A percentile compares a stretch with the other conserved stretches of the same genome.
Evolutionary conservation across 2,888 invertebrate genomes (phyloP).

Genomic region (Hypolimnas misippus): DNA sequence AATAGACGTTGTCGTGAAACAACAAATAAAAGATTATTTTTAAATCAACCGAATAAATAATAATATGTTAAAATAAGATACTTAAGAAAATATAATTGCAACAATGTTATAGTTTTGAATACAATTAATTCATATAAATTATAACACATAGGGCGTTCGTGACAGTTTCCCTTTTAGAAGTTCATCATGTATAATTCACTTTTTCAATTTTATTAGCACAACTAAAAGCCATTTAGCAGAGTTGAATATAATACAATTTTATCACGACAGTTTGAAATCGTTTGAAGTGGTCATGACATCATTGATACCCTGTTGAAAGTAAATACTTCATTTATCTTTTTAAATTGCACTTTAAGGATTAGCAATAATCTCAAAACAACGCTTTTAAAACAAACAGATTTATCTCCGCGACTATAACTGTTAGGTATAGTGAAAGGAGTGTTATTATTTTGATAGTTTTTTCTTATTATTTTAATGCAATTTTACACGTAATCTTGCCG

Average conservation of each 20-base stretch:
- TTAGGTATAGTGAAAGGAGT: no score
- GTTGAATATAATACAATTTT: neutral
- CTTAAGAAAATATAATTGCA: no score
- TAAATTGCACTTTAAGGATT: slow-evolving; percentile 1
- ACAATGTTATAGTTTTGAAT: no score
- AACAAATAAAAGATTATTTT: no score
- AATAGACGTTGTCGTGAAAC: no score
- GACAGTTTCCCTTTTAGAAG: neutral
- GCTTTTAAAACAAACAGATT: neutral
- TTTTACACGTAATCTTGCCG: no score
- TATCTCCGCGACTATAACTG: neutral
- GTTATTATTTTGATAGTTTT: no score
- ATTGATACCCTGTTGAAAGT: neutral
- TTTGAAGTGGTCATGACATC: neutral
- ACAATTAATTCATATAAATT: no score
- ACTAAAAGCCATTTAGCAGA: neutral
- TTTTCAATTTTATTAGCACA: slow-evolving; percentile 5
- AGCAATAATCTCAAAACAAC: neutral
- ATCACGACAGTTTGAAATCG: neutral
- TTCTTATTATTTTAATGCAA: no score
- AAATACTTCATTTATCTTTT: neutral
- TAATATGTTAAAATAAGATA: no score
- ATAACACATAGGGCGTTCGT: no score
- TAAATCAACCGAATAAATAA: no score
- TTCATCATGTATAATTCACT: neutral